These are phyloP conservation scores for Euproctis similis DNA, from an alignment of 2,888 invertebrate genomes.

Conservation along the genomic window DNA sequence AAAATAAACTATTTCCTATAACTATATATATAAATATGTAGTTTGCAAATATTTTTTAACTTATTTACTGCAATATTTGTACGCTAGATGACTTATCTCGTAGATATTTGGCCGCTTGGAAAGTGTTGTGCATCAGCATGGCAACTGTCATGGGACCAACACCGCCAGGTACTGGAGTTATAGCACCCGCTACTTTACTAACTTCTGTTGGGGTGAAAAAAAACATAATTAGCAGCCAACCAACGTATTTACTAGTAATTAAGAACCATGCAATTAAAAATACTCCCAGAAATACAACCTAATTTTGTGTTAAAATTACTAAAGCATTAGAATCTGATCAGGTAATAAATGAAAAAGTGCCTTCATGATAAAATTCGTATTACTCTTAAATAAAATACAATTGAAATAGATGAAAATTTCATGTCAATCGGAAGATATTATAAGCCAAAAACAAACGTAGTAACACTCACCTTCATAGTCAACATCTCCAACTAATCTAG, in stretches of 20 bases:
- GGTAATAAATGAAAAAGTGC: no score
- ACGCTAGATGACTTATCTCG: constrained; percentile 21
- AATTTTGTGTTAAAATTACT: no score
- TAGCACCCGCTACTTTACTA: constrained; percentile 84
- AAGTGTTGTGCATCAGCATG: constrained; percentile 93
- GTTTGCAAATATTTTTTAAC: not conserved
- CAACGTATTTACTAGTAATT: no score
- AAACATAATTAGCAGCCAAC: no score
- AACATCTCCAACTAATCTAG: constrained; percentile 90
- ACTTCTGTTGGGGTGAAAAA: constrained; percentile 82
- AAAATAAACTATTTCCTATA: no score
- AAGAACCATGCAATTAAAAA: no score
- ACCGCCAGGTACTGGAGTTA: constrained; percentile 94
- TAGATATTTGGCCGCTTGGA: constrained; percentile 80
- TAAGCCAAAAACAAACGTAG: not conserved
- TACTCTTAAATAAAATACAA: no score
- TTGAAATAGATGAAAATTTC: no score
- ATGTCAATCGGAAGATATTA: not conserved
- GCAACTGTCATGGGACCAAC: constrained; percentile 97
- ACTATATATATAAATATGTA: not conserved
- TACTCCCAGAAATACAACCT: not conserved
- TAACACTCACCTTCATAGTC: constrained; percentile 83
- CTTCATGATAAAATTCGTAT: no score
- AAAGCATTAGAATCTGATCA: no score
- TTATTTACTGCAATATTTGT: constrained; percentile 3